phyloP scores from a whole-genome alignment of 2,888 invertebrate species.

The Yponomeuta sedellus region DNA sequence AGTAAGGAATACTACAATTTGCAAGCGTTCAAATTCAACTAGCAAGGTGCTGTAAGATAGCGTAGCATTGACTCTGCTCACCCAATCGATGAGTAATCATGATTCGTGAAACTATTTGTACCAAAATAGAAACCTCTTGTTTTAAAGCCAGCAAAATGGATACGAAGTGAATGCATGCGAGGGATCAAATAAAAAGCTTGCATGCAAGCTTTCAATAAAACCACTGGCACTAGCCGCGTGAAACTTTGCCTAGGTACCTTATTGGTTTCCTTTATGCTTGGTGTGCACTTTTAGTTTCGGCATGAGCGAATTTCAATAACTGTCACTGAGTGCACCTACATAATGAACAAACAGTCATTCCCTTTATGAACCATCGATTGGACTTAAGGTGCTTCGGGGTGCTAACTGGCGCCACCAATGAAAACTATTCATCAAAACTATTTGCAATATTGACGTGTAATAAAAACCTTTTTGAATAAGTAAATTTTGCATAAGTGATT shows the following conservation, averaged over 20 bases:
- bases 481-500: no score
- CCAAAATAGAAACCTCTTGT: not conserved
- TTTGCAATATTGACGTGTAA: no score
- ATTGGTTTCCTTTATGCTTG: slow-evolving; percentile 55
- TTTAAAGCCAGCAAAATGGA: not conserved
- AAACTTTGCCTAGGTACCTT: slow-evolving; percentile 39
- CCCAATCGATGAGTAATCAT: no score
- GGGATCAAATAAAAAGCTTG: slow-evolving; percentile 46
- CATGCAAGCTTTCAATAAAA: slow-evolving; percentile 58
- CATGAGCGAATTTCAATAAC: slow-evolving; percentile 3
- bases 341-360: not conserved
- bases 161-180: slow-evolving; percentile 35
- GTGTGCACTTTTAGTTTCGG: not conserved
- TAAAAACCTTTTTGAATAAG: no score
- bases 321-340: not conserved
- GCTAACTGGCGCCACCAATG: no score
- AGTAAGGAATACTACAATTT: no score
- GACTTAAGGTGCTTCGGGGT: no score
- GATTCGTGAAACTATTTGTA: no score
- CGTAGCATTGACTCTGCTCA: no score
- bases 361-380: not conserved
- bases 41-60: no score
- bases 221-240: slow-evolving; percentile 41
- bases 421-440: no score
- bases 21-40: no score